These are phyloP conservation scores for Gulo gulo DNA, from an alignment of 2,113 vertebrate species.

Conservation along the genomic window DNA sequence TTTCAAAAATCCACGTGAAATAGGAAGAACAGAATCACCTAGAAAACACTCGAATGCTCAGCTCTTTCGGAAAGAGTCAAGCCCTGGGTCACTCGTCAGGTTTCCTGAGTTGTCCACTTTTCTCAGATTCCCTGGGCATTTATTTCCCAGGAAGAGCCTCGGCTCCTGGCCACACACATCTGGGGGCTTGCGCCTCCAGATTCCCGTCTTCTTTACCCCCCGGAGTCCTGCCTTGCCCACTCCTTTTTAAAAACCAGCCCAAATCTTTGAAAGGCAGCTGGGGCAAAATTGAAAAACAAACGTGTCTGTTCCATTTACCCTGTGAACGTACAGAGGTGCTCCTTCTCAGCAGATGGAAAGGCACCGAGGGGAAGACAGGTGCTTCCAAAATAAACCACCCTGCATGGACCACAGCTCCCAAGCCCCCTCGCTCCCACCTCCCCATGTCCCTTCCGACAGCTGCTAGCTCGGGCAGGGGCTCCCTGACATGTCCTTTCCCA, in stretches of 20 bases:
- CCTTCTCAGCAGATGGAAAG: rapidly evolving
- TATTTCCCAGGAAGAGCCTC: not conserved
- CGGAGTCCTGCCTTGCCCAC: not conserved
- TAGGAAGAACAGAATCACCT: not conserved
- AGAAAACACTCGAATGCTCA: rapidly evolving
- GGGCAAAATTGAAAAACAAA: not conserved
- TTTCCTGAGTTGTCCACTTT: not conserved
- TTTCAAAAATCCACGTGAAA: rapidly evolving
- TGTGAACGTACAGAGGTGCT: not conserved
- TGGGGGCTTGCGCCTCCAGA: not conserved
- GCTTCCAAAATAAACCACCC: rapidly evolving
- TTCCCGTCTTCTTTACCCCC: not conserved
- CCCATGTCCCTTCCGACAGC: rapidly evolving
- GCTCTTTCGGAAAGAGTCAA: not conserved
- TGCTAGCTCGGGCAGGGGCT: not conserved
- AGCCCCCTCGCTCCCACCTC: not conserved
- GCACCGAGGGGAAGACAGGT: not conserved
- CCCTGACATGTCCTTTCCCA: not conserved
- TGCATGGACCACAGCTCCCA: rapidly evolving
- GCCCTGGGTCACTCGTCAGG: rapidly evolving
- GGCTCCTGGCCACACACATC: rapidly evolving
- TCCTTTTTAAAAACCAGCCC: not conserved
- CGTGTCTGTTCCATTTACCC: not conserved
- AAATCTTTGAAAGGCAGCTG: not conserved
- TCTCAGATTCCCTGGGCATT: not conserved